Evolutionary conservation across 2,113 vertebrate genomes (phyloP).

Genomic region (Chinchilla lanigera): DNA sequence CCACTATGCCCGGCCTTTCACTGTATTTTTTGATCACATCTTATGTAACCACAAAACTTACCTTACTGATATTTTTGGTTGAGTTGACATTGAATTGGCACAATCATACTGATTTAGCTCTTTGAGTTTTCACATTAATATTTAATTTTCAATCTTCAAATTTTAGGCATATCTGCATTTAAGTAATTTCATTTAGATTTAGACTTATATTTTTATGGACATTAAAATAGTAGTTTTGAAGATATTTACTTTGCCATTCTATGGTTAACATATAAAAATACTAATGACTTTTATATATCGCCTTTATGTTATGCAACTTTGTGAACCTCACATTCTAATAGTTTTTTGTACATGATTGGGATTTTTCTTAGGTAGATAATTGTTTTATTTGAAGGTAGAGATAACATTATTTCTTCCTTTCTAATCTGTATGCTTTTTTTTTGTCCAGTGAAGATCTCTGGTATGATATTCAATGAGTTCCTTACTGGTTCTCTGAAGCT

Average conservation of each 20-base stretch:
- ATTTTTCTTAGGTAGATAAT: not conserved
- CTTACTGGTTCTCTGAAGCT: not conserved
- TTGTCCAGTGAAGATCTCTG: not conserved
- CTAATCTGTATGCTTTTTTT: not conserved
- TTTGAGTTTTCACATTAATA: constrained; percentile 41
- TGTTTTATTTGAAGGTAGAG: constrained; percentile 9
- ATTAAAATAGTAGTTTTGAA: not conserved
- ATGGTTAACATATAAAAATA: not conserved
- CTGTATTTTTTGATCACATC: not conserved
- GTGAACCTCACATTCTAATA: not conserved
- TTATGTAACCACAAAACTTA: not conserved
- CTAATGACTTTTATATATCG: not conserved
- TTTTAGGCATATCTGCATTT: not conserved
- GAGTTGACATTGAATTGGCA: not conserved
- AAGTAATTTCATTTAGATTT: constrained; percentile 35
- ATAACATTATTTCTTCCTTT: constrained; percentile 1
- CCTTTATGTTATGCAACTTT: not conserved
- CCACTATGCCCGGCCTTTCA: not conserved
- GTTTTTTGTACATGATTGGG: not conserved
- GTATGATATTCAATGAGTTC: not conserved
- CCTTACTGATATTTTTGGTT: not conserved
- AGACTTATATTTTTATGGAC: constrained; percentile 17
- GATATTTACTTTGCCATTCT: not conserved
- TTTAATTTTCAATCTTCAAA: not conserved
- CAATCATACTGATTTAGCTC: not conserved